Base-by-base conservation (phyloP, 2,888 invertebrate genomes). In the Eupithecia vulgata region DNA sequence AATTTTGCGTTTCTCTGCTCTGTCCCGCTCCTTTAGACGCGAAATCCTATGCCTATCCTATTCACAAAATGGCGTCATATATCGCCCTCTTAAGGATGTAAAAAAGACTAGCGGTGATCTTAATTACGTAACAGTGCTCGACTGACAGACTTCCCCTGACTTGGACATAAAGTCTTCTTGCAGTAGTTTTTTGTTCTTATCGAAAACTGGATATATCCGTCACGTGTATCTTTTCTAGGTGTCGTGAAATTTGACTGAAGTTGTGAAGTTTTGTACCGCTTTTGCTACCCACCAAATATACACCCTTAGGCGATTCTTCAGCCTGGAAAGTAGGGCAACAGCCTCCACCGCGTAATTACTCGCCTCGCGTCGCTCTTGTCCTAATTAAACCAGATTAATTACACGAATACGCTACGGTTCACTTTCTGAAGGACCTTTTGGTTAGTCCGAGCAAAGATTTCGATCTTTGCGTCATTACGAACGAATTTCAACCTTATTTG, bases 331-430 rank as follows among this genome's bases (percentile, higher is more conserved):
- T 71, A 66, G 74, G 74, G 34, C 70, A 64, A 17, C 68, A 34
- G 52, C 64, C 64, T 64, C 65, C 17, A 30, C 35, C 52, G 52
- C 48, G 68, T 52, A 66, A 74, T 57, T 48, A 57, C 64, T 67
- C 37, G 64, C 69, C 67, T 69, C 72, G 74, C 67, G 30, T 68
- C 68, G 61, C 21, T 68, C 65, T 65, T 57, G 72, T 70, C 70
- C 70, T 67, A 70, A 72, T 67, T 75, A 48, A 75, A 52, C 67
- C 34, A 64, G 35, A 64, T 37, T 37, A 37, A 35, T 64, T 64
- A 37, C 34, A 64, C 61, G 17, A 61, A 61, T 57, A 25, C 57
- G 34, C 34, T 34, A 37, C 64, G n/a, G 34, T 37, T 64, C 64
- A 35, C 64, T 34, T 37, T 64, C 37, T 64, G 64, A 64, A 64